Base-by-base conservation (phyloP, 1,140 invertebrate species). In the Philotrypesis tridentata region DNA sequence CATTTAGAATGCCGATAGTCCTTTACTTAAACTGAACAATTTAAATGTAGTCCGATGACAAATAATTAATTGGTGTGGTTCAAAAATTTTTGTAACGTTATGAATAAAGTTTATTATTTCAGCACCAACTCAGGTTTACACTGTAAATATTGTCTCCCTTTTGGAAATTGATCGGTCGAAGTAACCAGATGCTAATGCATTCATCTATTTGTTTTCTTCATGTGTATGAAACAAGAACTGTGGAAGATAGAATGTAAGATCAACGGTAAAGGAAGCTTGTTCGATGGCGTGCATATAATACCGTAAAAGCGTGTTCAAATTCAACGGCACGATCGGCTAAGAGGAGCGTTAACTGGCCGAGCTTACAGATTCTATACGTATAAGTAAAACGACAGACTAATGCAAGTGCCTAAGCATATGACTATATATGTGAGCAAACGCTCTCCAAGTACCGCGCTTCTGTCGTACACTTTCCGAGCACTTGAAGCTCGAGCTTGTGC, bases 211-310 rank as follows among this genome's bases (percentile, higher is more conserved):
- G 48, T 17, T n/a, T n/a, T 55, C 21, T 55, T 55, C 21, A 0
- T 2, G 21, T 55, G 48, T 21, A 55, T 55, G 48, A 55, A 55
- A 17, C 3, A 55, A 55, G 14, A n/a, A 55, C 33, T 9, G 33
- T 9, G 33, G 9, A 9, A 5, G 9, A 60, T 21, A 21, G n/a
- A 60, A 60, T 8, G 14, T n/a, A n/a, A n/a, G n/a, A n/a, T n/a
- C n/a, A 65, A 65, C 4, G 5, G 23, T 25, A 7, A 27, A 37
- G 23, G 29, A 11, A 7, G 48, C n/a, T 21, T 25, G 33, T 23
- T 65, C 79, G 61, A 74, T 65, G 48, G 70, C 70, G 78, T 73
- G 78, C 79, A 74, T 67, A 67, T 68, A 43, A 80, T 80, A 68
- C 65, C 71, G 78, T 63, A 80, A 80, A 80, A 25, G 78, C 70